Conservation (phyloP, 2,113 vertebrate species). For the Corythornis vintsioides region DNA sequence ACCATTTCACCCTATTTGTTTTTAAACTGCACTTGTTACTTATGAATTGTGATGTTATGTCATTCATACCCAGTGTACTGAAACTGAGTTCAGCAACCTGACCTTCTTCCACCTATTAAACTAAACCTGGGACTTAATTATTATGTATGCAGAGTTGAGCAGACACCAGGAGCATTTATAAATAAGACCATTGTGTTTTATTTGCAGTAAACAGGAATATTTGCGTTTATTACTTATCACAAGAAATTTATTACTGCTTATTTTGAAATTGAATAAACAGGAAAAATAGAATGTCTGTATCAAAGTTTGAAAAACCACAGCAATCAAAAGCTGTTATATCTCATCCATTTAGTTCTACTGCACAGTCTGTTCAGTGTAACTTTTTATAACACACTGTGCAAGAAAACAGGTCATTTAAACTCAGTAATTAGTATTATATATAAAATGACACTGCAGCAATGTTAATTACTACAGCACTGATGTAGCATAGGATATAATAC, state of each 20-base stretch:
- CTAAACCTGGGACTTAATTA: conserved; percentile 24
- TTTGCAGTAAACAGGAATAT: not conserved
- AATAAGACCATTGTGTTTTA: not conserved
- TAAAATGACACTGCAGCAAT: conserved; percentile 65
- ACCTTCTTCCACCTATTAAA: conserved; percentile 25
- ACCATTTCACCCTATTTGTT: conserved; percentile 8
- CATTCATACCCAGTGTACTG: not conserved
- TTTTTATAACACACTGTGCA: conserved; percentile 61
- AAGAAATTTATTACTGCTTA: not conserved
- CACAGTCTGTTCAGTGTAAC: conserved; percentile 39
- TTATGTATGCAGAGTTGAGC: not conserved
- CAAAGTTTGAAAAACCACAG: not conserved
- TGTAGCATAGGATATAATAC: conserved; percentile 67
- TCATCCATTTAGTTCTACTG: conserved; percentile 9
- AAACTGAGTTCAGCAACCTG: not conserved
- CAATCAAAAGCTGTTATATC: not conserved
- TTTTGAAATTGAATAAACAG: conserved; percentile 29
- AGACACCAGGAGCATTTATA: not conserved
- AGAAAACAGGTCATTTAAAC: conserved; percentile 68
- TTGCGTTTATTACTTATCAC: not conserved
- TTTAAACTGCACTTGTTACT: conserved; percentile 24
- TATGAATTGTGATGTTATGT: not conserved
- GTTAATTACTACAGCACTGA: conserved; percentile 74
- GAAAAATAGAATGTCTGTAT: not conserved
- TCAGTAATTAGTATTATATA: conserved; percentile 70